Base-by-base conservation (phyloP, 1,140 invertebrate genomes). In the Acromyrmex heyeri region DNA sequence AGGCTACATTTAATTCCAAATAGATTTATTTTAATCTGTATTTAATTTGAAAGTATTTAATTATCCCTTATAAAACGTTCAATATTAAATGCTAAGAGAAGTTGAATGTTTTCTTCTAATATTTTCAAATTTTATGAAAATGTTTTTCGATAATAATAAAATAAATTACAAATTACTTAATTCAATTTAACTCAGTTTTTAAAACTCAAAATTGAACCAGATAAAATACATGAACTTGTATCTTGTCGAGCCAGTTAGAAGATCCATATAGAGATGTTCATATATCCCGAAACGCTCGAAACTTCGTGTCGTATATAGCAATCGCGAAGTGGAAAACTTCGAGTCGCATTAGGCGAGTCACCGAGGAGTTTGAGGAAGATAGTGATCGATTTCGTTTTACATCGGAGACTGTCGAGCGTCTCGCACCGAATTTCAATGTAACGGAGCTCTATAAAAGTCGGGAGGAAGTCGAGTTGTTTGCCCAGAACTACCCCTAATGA, bases 371-470 rank as follows among this genome's bases (percentile, higher is more conserved):
- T 50, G 69, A 73, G 34, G 34, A 38, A 75, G 79, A 83, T 83
- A 73, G 79, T 83, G 79, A 83, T 83, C 79, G 79, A 83, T 83
- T 73, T 73, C 69, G 38, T 61, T 57, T 83, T 75, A 83, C 79
- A 83, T 75, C 79, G 69, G 14, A 61, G 79, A 61, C 69, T 61
- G 69, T 61, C 79, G 79, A 82, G 79, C 79, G 18, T 50, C 57
- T 83, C 69, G 79, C 79, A 38, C 44, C 79, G 57, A 82, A 82
- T 83, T 83, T 83, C 79, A 83, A 75, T 83, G 79, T 83, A 83
- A 83, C 38, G 38, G 69, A 61, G 69, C 79, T 83, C 69, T 72
- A 75, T 83, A 73, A 83, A 83, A 83, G 69, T 75, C 55, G n/a
- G 27, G 27, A 12, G n/a, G 57, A 61, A 83, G 69, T 83, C 69